These are phyloP conservation scores for Ormia ochracea DNA, from an alignment of 2,888 invertebrate species.

Conservation along the genomic window DNA sequence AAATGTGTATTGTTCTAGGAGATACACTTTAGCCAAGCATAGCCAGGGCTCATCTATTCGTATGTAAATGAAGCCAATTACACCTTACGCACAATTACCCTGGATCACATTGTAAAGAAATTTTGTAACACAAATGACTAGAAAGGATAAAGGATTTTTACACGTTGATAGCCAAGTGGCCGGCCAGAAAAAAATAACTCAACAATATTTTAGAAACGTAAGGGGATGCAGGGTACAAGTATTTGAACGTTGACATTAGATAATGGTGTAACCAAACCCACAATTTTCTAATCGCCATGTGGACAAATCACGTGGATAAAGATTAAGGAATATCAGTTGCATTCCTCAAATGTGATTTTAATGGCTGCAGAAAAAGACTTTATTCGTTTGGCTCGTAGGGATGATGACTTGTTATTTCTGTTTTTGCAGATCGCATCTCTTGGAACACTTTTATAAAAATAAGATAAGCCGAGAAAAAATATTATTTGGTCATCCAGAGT, in stretches of 20 bases:
- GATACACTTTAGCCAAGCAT: background rate
- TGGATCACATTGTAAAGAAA: slow-evolving; percentile 35
- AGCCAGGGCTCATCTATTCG: background rate
- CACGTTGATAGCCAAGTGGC: slow-evolving; percentile 12
- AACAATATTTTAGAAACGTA: slow-evolving; percentile 1
- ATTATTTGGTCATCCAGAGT: no score
- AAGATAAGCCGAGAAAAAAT: no score
- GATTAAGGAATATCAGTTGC: background rate
- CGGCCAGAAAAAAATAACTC: slow-evolving; percentile 10
- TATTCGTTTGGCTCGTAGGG: background rate
- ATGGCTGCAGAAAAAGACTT: slow-evolving; percentile 8
- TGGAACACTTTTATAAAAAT: no score
- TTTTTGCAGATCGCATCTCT: no score
- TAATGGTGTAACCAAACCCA: slow-evolving; percentile 65
- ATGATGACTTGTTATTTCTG: no score
- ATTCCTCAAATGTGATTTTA: slow-evolving; percentile 3
- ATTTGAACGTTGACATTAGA: slow-evolving; percentile 40
- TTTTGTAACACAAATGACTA: slow-evolving; percentile 20
- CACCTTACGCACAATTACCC: slow-evolving; percentile 62
- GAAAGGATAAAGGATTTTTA: slow-evolving; percentile 22
- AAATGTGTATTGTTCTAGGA: background rate
- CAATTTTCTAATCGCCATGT: slow-evolving; percentile 74
- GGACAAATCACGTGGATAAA: slow-evolving; percentile 69
- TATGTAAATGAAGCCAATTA: slow-evolving; percentile 62
- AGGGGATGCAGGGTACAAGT: background rate